A percentile compares a stretch with the other conserved stretches of the same genome.
phyloP scores from a whole-genome alignment of 1,140 invertebrate genomes.

The Camponotus floridanus region DNA sequence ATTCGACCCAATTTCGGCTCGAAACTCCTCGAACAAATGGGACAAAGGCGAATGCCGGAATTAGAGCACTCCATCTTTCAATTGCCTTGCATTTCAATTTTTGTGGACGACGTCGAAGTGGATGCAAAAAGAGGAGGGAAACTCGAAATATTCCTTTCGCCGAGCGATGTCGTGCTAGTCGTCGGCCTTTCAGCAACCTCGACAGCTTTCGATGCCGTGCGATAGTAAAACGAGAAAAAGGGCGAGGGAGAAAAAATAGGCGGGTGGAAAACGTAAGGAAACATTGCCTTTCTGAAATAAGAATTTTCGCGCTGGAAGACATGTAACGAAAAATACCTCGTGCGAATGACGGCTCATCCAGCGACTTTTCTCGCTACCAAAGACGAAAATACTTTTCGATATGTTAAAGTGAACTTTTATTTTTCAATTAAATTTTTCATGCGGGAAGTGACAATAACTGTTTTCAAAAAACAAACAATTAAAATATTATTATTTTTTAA shows the following conservation, averaged over 20 bases:
- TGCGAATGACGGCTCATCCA: constrained; percentile 53
- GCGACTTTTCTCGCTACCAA: constrained; percentile 39
- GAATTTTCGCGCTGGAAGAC: constrained; percentile 55
- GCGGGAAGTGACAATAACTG: not conserved
- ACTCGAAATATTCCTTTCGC: constrained; percentile 54
- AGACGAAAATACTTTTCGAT: too few relatives aligned
- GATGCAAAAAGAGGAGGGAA: constrained; percentile 69
- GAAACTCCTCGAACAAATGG: constrained; percentile 50
- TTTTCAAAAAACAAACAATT: not conserved
- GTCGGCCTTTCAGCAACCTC: constrained; percentile 45
- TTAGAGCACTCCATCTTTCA: constrained; percentile 72
- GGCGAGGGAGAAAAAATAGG: constrained; percentile 23
- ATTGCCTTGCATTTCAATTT: constrained; percentile 73
- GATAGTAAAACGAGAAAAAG: constrained; percentile 57
- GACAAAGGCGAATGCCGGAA: constrained; percentile 33
- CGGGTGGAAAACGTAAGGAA: constrained; percentile 39
- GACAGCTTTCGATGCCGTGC: constrained; percentile 70
- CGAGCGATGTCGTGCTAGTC: constrained; percentile 8
- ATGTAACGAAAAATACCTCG: constrained; percentile 52
- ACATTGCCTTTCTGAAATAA: constrained; percentile 61
- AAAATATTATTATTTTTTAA: not conserved
- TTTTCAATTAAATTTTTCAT: not conserved
- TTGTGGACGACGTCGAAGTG: constrained; percentile 74
- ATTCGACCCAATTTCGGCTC: constrained; percentile 40
- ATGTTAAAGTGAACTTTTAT: not conserved